These are phyloP conservation scores for Cossypha polioptera DNA, from an alignment of 2,797 vertebrate species.

Conservation along the genomic window DNA sequence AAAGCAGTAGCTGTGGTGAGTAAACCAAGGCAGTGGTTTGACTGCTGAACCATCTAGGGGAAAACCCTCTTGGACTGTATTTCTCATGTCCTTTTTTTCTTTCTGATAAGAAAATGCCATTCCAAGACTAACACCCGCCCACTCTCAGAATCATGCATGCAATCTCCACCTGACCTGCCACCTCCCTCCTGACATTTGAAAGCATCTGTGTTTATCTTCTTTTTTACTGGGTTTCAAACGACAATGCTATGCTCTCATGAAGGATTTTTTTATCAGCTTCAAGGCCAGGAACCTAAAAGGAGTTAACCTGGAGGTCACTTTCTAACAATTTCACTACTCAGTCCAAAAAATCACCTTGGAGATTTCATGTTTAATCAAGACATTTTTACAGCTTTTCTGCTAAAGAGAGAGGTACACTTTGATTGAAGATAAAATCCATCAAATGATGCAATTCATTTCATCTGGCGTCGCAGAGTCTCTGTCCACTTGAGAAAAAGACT, in stretches of 20 bases:
- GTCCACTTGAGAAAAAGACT: neutral
- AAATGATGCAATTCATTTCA: slow-evolving; percentile 39
- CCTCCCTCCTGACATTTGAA: slow-evolving; percentile 33
- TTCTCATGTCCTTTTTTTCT: slow-evolving; percentile 19
- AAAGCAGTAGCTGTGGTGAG: slow-evolving; percentile 9
- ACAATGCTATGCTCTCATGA: neutral
- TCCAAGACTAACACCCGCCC: neutral
- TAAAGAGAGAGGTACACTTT: slow-evolving; percentile 2
- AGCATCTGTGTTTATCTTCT: slow-evolving; percentile 49
- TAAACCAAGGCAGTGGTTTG: slow-evolving; percentile 25
- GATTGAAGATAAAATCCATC: slow-evolving; percentile 51
- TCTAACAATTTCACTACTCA: slow-evolving; percentile 11
- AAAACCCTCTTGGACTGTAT: neutral
- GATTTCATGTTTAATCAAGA: slow-evolving; percentile 43
- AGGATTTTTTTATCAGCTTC: slow-evolving; percentile 14
- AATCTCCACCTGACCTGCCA: slow-evolving; percentile 13
- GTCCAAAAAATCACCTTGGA: slow-evolving; percentile 16
- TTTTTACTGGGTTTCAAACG: slow-evolving; percentile 31
- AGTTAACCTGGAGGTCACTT: slow-evolving; percentile 34
- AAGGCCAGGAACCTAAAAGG: slow-evolving; percentile 7
- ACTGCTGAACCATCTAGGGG: slow-evolving; percentile 6
- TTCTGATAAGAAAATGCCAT: slow-evolving; percentile 41
- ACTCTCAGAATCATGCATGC: neutral
- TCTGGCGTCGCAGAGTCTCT: neutral
- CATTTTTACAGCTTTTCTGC: slow-evolving; percentile 41